A percentile compares a stretch with the other conserved stretches of the same genome.
Conservation (phyloP, 2,888 invertebrate species). For the Oscheius sp. region DNA sequence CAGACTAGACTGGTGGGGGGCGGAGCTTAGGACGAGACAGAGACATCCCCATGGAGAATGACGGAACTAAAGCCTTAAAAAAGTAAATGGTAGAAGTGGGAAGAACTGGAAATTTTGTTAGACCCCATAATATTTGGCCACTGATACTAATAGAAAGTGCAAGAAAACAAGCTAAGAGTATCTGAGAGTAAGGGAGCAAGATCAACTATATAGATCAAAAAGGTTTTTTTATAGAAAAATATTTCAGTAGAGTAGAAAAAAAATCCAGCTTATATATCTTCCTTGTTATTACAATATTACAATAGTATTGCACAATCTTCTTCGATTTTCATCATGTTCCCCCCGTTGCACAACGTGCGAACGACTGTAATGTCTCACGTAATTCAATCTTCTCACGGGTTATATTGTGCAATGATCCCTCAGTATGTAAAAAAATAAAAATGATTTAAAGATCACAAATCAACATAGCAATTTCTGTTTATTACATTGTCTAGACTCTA, state of each 20-base stretch:
- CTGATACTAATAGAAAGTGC: not conserved
- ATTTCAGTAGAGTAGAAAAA: too few relatives aligned
- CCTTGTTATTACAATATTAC: not conserved
- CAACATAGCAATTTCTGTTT: too few relatives aligned
- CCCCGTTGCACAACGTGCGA: conserved; percentile 23
- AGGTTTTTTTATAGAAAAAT: too few relatives aligned
- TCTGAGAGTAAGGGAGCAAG: not conserved
- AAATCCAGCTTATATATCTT: not conserved
- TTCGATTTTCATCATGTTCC: conserved; percentile 7
- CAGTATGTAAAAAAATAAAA: too few relatives aligned
- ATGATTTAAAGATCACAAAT: too few relatives aligned
- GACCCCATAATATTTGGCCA: not conserved
- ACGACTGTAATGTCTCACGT: too few relatives aligned
- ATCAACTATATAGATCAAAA: not conserved
- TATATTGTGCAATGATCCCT: conserved; percentile 5
- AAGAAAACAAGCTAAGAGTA: not conserved
- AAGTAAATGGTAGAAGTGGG: too few relatives aligned
- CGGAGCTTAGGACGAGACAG: too few relatives aligned
- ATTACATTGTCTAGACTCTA: too few relatives aligned
- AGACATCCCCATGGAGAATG: not conserved
- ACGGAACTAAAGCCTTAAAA: not conserved
- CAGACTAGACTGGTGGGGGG: too few relatives aligned
- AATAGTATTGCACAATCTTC: not conserved
- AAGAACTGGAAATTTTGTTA: not conserved
- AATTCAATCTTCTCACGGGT: too few relatives aligned